Percentiles rank a stretch among this genome's conserved stretches.
These are phyloP conservation scores for Pluvialis apricaria DNA, from an alignment of 2,113 vertebrate genomes.

Conservation along the genomic window DNA sequence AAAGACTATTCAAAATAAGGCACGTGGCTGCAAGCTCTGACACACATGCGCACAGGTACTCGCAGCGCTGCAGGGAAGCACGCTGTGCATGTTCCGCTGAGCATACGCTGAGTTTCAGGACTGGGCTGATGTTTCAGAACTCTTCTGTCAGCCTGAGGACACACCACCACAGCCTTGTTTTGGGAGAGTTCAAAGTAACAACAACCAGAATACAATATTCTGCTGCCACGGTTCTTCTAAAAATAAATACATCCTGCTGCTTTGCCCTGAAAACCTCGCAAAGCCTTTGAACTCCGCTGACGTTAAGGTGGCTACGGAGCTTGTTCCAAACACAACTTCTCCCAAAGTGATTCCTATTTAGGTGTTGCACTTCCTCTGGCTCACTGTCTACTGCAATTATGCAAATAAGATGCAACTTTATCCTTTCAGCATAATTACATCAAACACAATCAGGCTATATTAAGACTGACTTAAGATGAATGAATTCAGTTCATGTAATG, in stretches of 20 bases:
- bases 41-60: accelerated
- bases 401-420: constrained; percentile 57
- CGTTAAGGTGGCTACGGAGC: background rate
- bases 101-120: background rate
- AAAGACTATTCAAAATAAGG: background rate
- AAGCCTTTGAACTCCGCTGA: background rate
- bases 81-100: too few relatives aligned
- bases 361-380: background rate
- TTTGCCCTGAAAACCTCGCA: background rate
- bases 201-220: background rate
- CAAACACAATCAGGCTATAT: constrained; percentile 41
- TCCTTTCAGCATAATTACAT: constrained; percentile 66
- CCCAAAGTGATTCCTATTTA: constrained; percentile 9
- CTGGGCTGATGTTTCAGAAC: background rate
- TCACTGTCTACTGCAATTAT: constrained; percentile 39
- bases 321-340: background rate
- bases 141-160: background rate
- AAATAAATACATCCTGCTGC: background rate
- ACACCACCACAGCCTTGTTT: background rate
- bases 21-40: accelerated
- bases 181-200: background rate
- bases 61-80: background rate
- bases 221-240: background rate
- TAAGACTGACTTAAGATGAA: constrained; percentile 49
- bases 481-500: constrained; percentile 19